Evolutionary conservation across 2,888 invertebrate species (phyloP), one percentile per base, ranked within the genome.

Genomic region (Tipula lateralis): DNA sequence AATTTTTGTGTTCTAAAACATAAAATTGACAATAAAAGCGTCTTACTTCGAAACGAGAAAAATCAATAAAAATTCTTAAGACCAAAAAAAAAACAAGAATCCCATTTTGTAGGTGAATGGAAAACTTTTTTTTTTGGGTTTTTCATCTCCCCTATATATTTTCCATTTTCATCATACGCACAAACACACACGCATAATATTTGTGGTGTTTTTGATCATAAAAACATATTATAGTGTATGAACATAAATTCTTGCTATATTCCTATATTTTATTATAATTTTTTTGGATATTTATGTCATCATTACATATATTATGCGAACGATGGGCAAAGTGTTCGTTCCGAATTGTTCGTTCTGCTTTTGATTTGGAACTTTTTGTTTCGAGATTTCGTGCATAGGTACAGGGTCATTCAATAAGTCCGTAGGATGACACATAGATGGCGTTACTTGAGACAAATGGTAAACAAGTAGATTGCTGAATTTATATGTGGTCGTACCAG

Each of bases 31-130:
- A 39, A 39, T 50, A 50, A 50, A 50, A 50, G 50, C 7, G 66
- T 13, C 39, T 39, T 39, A 13, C 24, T 66, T 19, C 24, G 66
- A 9, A 66, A 44, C 44, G 44, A 44, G 16, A 44, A 44, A 44
- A 44, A 44, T 44, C 44, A 66, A 66, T 66, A 66, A 66, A 66
- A 66, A 66, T 66, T 50, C 50, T 50, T 50, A 50, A 50, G 50
- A 39, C 36, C 36, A 36, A 36, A 36, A 36, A 36, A 36, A 36
- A 6, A 36, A 39, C 39, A 39, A 39, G 2, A 24, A 66, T 24
- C 66, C 24, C 24, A 66, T 66, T 66, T 66, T 66, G 66, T 66
- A 24, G 66, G 66, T 24, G 66, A 66, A 66, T 66, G 24, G 24
- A 66, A 44, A 66, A 19, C 66, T 66, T 66, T 66, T 39, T 39